Base-by-base conservation (phyloP, 2,888 invertebrate species). In the Ashinkailepas kermadecensis region DNA sequence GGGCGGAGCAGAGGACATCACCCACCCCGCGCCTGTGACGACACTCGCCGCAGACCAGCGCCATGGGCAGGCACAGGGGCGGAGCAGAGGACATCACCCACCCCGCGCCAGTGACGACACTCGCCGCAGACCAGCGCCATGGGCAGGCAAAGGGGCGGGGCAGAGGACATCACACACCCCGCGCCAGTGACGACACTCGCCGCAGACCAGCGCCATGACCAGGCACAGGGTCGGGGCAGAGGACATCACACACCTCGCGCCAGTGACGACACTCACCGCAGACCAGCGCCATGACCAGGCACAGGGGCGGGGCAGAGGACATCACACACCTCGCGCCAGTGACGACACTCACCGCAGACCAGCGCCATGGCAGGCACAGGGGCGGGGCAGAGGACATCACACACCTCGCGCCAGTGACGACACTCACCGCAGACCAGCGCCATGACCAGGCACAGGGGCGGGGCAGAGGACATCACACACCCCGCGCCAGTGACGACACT, bases 381-480 rank as follows among this genome's bases (percentile, higher is more conserved):
- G 4, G 39, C 39, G 39, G 39, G 39, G 39, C 39, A 39, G 39
- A 39, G 39, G 39, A 39, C 39, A 39, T 39, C 39, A 4, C 39
- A 1, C 39, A 39, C 39, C 39, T 4, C 39, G 4, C 39, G 39
- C 39, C 39, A 39, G 39, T 39, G 39, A 39, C 39, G 39, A 39
- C 59, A 59, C 74, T 39, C 10, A 74, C 74, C 74, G 74, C 74
- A 74, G 56, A 74, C 21, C 21, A 74, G 21, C 54, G 74, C 74
- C 54, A 74, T 15, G 7, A 56, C 7, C 21, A 74, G 74, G 39
- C 70, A 70, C n/a, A n/a, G n/a, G 39, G 4, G 39, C 39, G 39
- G 39, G 39, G 39, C 39, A 39, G 39, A 39, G 39, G 39, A 39
- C 39, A 39, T 39, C 39, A 4, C 39, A 1, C 39, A 39, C 39